Conservation (phyloP, 2,888 invertebrate genomes). For the Tetranychus piercei region DNA sequence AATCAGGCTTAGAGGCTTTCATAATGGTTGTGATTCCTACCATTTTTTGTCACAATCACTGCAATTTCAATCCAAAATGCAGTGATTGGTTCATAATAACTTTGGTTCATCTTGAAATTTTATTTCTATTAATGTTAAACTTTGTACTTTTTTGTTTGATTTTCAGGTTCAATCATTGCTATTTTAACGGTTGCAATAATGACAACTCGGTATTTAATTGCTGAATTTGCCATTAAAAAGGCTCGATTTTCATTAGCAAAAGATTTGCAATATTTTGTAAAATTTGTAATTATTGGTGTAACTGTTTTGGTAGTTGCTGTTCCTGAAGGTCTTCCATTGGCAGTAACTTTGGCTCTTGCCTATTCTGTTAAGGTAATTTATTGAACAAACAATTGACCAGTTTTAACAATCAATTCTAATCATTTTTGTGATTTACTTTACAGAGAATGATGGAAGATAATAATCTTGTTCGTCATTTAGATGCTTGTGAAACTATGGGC, state of each 20-base stretch:
- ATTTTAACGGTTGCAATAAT: constrained; percentile 90
- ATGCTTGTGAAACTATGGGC: constrained; percentile 99
- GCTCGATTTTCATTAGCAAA: constrained; percentile 44
- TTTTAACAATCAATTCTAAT: not conserved
- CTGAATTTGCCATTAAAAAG: constrained; percentile 58
- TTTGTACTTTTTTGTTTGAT: constrained; percentile 17
- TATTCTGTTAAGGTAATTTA: constrained; percentile 87
- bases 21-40: too few species aligned
- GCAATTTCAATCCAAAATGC: too few species aligned
- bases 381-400: constrained; percentile 20
- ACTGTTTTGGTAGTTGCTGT: constrained; percentile 98
- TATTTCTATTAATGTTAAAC: not conserved
- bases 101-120: too few species aligned
- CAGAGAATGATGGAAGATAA: constrained; percentile 23
- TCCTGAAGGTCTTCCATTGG: constrained; percentile 93
- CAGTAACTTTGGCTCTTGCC: constrained; percentile 91
- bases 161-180: constrained; percentile 71
- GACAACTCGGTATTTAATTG: constrained; percentile 80
- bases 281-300: constrained; percentile 97
- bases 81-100: too few species aligned
- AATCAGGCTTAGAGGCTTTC: too few species aligned
- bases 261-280: constrained; percentile 70
- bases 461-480: constrained; percentile 77
- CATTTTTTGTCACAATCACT: too few species aligned
- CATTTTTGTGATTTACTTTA: constrained; percentile 34